Percentiles rank a stretch among this genome's conserved stretches.
phyloP scores from a whole-genome alignment of 2,888 invertebrate genomes.

The Heliconius erato region DNA sequence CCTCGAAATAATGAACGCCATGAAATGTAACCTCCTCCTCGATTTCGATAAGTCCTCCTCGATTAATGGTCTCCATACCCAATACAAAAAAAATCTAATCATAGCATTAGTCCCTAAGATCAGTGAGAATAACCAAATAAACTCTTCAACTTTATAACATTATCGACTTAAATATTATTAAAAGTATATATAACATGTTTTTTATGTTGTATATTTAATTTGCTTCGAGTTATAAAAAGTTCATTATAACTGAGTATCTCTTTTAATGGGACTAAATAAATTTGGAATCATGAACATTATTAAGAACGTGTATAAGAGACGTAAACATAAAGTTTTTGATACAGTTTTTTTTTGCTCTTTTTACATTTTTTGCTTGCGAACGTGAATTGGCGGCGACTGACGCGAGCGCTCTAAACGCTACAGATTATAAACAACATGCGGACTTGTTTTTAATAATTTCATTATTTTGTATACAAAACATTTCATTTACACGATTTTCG shows the following conservation, averaged over 20 bases:
- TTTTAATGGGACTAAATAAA: neutral
- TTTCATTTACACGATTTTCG: neutral
- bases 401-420: neutral
- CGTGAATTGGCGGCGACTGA: neutral
- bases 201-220: neutral
- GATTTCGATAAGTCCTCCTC: no score
- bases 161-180: no score
- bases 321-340: neutral
- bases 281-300: neutral
- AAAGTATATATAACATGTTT: no score
- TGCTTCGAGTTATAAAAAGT: neutral
- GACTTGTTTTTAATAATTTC: neutral
- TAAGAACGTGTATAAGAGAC: constrained; percentile 1
- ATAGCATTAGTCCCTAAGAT: no score
- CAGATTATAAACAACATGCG: neutral
- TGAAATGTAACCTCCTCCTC: no score
- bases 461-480: neutral
- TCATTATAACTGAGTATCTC: neutral
- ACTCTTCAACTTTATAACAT: no score
- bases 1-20: no score
- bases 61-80: no score
- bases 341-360: constrained; percentile 4
- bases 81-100: no score
- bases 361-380: neutral
- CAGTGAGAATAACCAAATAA: no score